Percentiles rank a stretch among this genome's conserved stretches.
Evolutionary conservation across 2,888 invertebrate genomes (phyloP).

Genomic region (Laothoe populi): DNA sequence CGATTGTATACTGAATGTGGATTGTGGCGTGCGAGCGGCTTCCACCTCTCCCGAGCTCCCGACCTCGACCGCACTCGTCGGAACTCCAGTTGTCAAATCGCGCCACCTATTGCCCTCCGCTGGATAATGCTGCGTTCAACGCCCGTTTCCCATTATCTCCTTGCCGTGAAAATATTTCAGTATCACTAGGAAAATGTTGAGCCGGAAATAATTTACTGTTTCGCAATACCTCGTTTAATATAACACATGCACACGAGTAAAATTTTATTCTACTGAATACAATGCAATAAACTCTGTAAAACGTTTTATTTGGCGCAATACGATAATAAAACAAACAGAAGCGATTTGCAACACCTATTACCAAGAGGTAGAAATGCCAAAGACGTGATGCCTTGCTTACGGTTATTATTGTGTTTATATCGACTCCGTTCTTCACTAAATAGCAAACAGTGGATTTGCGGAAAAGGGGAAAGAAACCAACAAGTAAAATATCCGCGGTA

Average conservation of each 20-base stretch:
- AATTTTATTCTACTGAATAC: conserved; percentile 14
- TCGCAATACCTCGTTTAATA: not conserved
- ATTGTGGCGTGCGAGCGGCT: conserved; percentile 66
- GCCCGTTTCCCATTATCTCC: conserved; percentile 67
- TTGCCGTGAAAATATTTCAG: conserved; percentile 47
- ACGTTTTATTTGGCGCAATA: conserved; percentile 22
- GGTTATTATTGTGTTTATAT: conserved; percentile 30
- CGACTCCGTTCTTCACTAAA: conserved; percentile 46
- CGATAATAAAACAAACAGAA: conserved; percentile 31
- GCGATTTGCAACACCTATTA: conserved; percentile 24
- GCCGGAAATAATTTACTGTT: conserved; percentile 32
- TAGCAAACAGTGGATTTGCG: conserved; percentile 63
- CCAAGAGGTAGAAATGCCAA: conserved; percentile 41
- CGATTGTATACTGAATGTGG: conserved; percentile 78
- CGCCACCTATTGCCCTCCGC: conserved; percentile 72
- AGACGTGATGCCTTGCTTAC: conserved; percentile 45
- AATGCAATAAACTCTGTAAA: not conserved
- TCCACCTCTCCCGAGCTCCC: conserved; percentile 75
- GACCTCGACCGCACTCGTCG: conserved; percentile 71
- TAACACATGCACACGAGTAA: not conserved
- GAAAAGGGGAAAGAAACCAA: conserved; percentile 69
- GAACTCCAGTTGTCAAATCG: conserved; percentile 72
- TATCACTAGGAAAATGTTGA: conserved; percentile 28
- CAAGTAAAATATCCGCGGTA: conserved; percentile 74
- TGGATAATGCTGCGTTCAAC: conserved; percentile 72